These are phyloP conservation scores for Tenrec ecaudatus DNA, from an alignment of 2,113 vertebrate genomes.

Conservation along the genomic window DNA sequence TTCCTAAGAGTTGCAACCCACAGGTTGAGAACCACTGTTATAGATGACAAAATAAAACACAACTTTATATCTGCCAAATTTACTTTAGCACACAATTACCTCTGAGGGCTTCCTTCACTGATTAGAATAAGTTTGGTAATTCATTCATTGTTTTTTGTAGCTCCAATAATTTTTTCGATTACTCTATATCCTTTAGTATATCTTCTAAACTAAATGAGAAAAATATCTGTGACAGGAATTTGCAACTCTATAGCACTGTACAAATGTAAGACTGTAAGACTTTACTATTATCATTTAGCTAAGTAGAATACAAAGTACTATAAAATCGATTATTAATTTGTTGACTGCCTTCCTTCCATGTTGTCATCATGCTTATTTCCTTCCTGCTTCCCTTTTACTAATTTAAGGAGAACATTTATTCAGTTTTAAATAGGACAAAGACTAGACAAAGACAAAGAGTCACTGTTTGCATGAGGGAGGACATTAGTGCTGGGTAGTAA, in stretches of 20 bases:
- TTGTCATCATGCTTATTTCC: too few relatives aligned
- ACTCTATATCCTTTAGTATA: background rate
- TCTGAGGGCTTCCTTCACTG: slow-evolving; percentile 24
- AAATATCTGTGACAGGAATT: background rate
- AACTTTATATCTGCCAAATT: slow-evolving; percentile 48
- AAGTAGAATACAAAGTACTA: too few relatives aligned
- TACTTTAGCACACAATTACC: slow-evolving; percentile 41
- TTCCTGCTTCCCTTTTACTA: too few relatives aligned
- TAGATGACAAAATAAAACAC: slow-evolving; percentile 47
- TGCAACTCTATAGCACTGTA: background rate
- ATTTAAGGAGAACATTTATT: too few relatives aligned
- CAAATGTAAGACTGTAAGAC: background rate
- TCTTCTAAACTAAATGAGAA: background rate
- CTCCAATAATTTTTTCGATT: slow-evolving; percentile 39
- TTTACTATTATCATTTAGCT: slow-evolving; percentile 28
- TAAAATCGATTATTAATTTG: too few relatives aligned
- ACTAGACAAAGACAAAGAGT: too few relatives aligned
- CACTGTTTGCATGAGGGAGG: too few relatives aligned
- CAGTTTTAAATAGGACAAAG: too few relatives aligned
- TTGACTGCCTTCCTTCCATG: too few relatives aligned
- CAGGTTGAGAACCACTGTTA: background rate
- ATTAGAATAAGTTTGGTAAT: slow-evolving; percentile 44
- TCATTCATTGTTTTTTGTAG: slow-evolving; percentile 23
- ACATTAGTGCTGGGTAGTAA: too few relatives aligned
- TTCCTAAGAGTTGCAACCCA: too few relatives aligned